Conservation (phyloP, 1,140 invertebrate species). For the Chlorops oryzae region DNA sequence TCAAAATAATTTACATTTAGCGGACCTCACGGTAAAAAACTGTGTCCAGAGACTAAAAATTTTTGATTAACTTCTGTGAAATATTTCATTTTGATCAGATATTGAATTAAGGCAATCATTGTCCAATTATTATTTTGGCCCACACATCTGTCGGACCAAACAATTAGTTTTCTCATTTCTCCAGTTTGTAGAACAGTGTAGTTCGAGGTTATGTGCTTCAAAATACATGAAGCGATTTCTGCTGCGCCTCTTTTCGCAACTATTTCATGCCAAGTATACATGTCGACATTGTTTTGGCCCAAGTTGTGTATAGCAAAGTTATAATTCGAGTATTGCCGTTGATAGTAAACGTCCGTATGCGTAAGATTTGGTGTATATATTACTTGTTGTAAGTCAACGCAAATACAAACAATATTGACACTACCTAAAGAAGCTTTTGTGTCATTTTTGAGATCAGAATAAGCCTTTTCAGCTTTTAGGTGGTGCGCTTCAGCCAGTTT, state of each 20-base stretch:
- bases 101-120: not conserved
- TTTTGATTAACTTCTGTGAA: not conserved
- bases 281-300: not conserved
- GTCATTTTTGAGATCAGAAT: not conserved
- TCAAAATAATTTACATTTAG: too few relatives aligned
- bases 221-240: not conserved
- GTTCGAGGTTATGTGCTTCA: too few relatives aligned
- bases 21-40: not conserved
- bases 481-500: not conserved
- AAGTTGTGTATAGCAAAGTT: not conserved
- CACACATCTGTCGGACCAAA: not conserved
- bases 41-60: slow-evolving; percentile 1
- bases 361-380: not conserved
- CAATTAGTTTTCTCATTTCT: not conserved
- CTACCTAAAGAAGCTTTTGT: too few relatives aligned
- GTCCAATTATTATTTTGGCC: not conserved
- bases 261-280: not conserved
- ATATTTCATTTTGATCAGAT: not conserved
- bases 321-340: too few relatives aligned
- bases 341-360: not conserved
- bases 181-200: not conserved
- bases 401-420: not conserved
- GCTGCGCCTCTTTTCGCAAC: not conserved
- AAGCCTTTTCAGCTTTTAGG: not conserved
- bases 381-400: too few relatives aligned